Evolutionary conservation across 2,888 invertebrate species (phyloP).

Genomic region (Trichopoda pennipes): DNA sequence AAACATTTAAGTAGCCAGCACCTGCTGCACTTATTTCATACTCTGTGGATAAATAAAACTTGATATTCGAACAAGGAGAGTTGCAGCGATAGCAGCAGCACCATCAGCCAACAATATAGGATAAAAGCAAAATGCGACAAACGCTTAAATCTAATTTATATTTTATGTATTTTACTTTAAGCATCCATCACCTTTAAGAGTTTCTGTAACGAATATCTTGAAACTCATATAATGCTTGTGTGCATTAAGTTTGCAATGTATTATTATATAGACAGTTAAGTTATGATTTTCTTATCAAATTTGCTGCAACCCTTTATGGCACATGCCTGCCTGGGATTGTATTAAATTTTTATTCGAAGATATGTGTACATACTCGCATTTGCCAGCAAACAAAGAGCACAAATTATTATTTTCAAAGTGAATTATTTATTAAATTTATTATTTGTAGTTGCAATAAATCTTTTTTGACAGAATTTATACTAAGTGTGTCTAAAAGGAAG

Average conservation of each 20-base stretch:
- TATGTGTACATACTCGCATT: neutral
- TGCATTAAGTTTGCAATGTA: neutral
- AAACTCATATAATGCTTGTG: neutral
- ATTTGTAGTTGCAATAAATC: constrained; percentile 9
- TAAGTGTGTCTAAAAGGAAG: too few species aligned
- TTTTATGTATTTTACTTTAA: neutral
- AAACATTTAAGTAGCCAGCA: constrained; percentile 4
- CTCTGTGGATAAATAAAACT: neutral
- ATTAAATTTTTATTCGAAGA: neutral
- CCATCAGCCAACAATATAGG: neutral
- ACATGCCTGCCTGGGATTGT: constrained; percentile 17
- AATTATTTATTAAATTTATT: constrained; percentile 32
- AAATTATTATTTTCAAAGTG: constrained; percentile 39
- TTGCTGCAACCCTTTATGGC: constrained; percentile 41
- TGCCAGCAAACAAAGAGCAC: constrained; percentile 7
- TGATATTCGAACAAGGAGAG: neutral
- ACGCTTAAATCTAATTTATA: constrained; percentile 1
- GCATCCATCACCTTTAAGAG: neutral
- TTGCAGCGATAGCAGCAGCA: neutral
- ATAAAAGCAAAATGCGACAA: constrained; percentile 16
- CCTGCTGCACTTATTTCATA: constrained; percentile 34
- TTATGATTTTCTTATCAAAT: constrained; percentile 46
- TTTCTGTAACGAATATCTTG: constrained; percentile 7
- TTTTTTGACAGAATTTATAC: neutral
- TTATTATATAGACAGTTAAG: constrained; percentile 7